Base-by-base conservation (phyloP, 2,888 invertebrate genomes). In the Aromia moschata region DNA sequence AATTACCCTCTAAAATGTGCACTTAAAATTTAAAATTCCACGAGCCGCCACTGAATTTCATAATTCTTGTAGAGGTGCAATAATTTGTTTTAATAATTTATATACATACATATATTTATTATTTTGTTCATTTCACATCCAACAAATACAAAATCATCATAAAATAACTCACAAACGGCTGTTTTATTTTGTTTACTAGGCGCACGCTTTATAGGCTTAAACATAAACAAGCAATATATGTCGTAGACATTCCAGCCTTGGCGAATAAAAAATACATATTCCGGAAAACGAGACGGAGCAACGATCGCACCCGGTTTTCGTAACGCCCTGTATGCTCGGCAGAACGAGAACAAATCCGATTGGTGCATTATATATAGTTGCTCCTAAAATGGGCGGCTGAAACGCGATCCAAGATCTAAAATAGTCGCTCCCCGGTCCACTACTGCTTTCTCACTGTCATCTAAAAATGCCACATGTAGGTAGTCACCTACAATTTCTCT, bases 371-470 rank as follows among this genome's bases (percentile, higher is more conserved):
- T 79, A 84, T 83, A 84, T 83, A 83, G 83, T 81, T 85, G 83
- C 83, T 84, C 85, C 85, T 84, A 86, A 87, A 86, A 86, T 85
- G 86, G 86, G 79, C 78, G 82, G 82, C 77, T 81, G 86, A 84
- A 87, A 87, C 80, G 84, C 83, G 87, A 87, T 86, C 84, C 81
- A 81, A 77, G 79, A 74, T 80, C 81, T 78, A 82, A 85, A 85
- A 84, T 85, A 84, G 84, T 78, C 77, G 78, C 74, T 73, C 76
- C 77, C 77, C 75, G 77, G 77, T 76, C 73, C 72, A 71, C 71
- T 65, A 66, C 63, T 69, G 66, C 63, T 69, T 72, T 70, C 71
- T 70, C 68, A 47, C 68, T 72, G 71, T 72, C 74, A 71, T 71
- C 69, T 67, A 62, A 72, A 76, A 71, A 73, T 70, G 64, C 62